These are phyloP conservation scores for Rhinoraja longicauda DNA, from an alignment of 2,797 vertebrate species.

Conservation along the genomic window DNA sequence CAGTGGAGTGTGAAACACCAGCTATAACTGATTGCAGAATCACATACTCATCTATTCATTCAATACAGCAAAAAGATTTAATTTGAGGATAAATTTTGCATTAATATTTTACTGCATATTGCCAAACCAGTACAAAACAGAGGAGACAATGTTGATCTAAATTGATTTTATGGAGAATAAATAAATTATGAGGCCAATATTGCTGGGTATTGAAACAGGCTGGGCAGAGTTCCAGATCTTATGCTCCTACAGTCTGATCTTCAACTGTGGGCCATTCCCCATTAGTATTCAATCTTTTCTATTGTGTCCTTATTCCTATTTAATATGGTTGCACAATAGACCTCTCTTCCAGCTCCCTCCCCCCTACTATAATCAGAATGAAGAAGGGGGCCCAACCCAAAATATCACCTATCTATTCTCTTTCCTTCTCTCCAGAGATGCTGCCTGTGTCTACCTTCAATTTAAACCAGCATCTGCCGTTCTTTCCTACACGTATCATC, in stretches of 20 bases:
- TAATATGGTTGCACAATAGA: too few relatives aligned
- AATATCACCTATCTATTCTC: too few relatives aligned
- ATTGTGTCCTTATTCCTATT: neutral
- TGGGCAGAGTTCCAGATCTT: neutral
- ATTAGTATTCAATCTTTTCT: neutral
- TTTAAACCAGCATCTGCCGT: too few relatives aligned
- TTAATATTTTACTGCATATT: neutral
- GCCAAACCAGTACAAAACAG: neutral
- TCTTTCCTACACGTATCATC: too few relatives aligned
- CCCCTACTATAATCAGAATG: too few relatives aligned
- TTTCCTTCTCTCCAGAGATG: too few relatives aligned
- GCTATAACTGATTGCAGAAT: conserved; percentile 2
- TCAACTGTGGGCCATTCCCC: neutral
- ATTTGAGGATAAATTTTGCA: conserved; percentile 19
- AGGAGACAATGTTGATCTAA: neutral
- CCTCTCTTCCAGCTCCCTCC: too few relatives aligned
- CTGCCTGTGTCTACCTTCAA: too few relatives aligned
- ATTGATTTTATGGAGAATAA: neutral
- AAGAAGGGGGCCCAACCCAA: too few relatives aligned
- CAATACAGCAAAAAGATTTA: neutral
- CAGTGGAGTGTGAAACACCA: conserved; percentile 12
- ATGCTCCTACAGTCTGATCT: neutral
- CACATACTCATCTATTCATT: neutral
- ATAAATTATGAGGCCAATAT: neutral
- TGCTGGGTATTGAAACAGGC: neutral